Evolutionary conservation across 1,140 invertebrate genomes (phyloP), one percentile per base, ranked within the genome.

Genomic region (Zophobas morio): DNA sequence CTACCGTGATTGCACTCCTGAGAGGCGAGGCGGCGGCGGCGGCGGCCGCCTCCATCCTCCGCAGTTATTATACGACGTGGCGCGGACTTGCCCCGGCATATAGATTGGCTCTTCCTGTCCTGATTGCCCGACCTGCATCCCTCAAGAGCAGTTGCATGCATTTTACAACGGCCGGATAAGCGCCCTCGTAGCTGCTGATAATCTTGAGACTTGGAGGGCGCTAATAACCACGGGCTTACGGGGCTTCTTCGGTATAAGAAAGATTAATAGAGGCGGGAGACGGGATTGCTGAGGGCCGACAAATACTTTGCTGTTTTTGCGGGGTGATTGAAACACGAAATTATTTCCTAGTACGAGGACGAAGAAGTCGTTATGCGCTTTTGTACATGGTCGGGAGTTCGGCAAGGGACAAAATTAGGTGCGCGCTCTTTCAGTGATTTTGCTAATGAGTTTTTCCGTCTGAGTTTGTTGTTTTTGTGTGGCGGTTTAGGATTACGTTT

Each of bases 1-100:
- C 79, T 78, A 60, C 66, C 73, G 77, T 80, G 79, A 80, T 80
- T 80, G 77, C 71, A 80, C 79, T 78, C 79, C 53, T 46, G 79
- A 78, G 79, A 80, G 73, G 77, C 47, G 70, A 51, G 49, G 72
- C 56, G 46, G 20, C 20, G 20, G 20, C 53, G 72, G 60, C 72
- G 42, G n/a, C 66, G 3, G 70, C 35, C 75, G 47, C 63, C 76
- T 78, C 51, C 63, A 71, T 74, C 63, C 76, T 74, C 56, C 74
- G 60, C 75, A 77, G 78, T 77, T 79, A 79, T 76, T 79, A 66
- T 66, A 79, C 78, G 74, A 74, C 49, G 74, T 79, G 54, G 72
- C 63, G 72, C 63, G 72, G 74, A 73, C 66, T 53, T 63, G 51
- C 47, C 51, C 78, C 76, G 66, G 78, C 74, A 79, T 79, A 79